phyloP scores from a whole-genome alignment of 1,140 invertebrate genomes.

The Microplitis mediator region DNA sequence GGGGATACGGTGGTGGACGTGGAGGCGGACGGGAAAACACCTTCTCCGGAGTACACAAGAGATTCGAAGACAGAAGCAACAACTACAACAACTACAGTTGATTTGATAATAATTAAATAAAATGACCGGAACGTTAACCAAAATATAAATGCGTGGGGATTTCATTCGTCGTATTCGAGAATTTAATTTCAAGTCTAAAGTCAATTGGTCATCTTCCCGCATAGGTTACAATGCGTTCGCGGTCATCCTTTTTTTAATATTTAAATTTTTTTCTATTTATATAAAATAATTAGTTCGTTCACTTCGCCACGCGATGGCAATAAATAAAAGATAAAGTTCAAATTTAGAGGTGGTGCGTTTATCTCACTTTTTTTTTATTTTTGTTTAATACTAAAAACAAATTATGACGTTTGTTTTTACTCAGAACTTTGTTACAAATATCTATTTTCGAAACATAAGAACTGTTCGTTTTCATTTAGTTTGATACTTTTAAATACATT shows the following conservation, averaged over 20 bases:
- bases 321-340: too few relatives aligned
- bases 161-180: constrained; percentile 6
- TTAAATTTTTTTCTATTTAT: too few relatives aligned
- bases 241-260: too few relatives aligned
- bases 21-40: constrained; percentile 48
- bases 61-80: constrained; percentile 45
- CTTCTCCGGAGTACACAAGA: constrained; percentile 49
- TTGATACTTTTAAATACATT: neutral
- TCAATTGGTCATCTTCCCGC: neutral
- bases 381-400: too few relatives aligned
- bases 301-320: too few relatives aligned
- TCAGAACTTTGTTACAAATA: too few relatives aligned
- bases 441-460: neutral
- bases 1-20: constrained; percentile 44
- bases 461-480: neutral
- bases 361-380: too few relatives aligned
- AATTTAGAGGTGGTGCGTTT: too few relatives aligned
- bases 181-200: neutral
- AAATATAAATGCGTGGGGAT: constrained; percentile 16
- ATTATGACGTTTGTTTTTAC: too few relatives aligned
- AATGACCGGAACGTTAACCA: constrained; percentile 20
- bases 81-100: constrained; percentile 46
- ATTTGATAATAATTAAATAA: constrained; percentile 21
- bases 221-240: too few relatives aligned
- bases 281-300: too few relatives aligned